Conservation (phyloP, 2,797 vertebrate genomes). For the Anguilla pacifica region DNA sequence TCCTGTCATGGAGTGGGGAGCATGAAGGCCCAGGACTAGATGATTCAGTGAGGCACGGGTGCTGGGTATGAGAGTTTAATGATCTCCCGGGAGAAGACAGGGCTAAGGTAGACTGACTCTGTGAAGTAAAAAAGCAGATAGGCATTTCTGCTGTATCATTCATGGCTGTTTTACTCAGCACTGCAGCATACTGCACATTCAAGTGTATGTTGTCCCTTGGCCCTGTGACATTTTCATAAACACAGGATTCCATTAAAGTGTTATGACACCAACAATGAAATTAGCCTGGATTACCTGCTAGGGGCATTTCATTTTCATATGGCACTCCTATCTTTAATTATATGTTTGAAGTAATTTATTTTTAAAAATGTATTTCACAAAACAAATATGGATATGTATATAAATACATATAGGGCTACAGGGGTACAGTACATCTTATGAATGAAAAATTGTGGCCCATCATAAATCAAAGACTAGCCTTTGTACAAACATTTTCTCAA, state of each 20-base stretch:
- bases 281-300: neutral
- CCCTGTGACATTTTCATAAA: constrained; percentile 11
- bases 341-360: no score
- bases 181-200: neutral
- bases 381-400: no score
- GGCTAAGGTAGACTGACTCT: constrained; percentile 62
- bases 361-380: no score
- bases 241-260: neutral
- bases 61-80: constrained; percentile 69
- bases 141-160: constrained; percentile 49
- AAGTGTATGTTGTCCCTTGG: neutral
- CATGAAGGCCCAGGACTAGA: constrained; percentile 56
- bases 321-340: neutral
- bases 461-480: no score
- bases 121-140: constrained; percentile 61
- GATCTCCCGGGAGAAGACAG: constrained; percentile 64
- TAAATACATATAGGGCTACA: no score
- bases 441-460: no score
- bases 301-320: neutral
- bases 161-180: constrained; percentile 34
- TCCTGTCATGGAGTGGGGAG: constrained; percentile 9
- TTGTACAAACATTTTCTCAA: no score
- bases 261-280: constrained; percentile 2
- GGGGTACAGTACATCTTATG: no score
- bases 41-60: constrained; percentile 63